Evolutionary conservation across 2,113 vertebrate species (phyloP).

Genomic region (Psilopogon haemacephalus): DNA sequence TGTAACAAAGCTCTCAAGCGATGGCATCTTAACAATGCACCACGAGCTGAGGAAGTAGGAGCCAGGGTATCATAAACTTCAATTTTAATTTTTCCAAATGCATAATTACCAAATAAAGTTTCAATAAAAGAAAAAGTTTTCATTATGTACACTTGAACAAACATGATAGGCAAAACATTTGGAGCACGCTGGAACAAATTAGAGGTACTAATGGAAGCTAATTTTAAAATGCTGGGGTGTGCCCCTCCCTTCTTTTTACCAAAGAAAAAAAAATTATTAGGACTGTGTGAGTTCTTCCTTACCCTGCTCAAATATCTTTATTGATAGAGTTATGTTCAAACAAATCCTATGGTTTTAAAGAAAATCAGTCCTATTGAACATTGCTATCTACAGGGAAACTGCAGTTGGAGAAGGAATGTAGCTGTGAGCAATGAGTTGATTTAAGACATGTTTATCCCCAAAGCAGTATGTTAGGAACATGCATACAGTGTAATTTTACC

Average conservation of each 20-base stretch:
- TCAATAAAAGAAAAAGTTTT: not conserved
- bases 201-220: not conserved
- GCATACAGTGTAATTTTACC: constrained; percentile 81
- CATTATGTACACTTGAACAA: not conserved
- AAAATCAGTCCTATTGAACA: constrained; percentile 54
- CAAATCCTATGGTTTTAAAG: constrained; percentile 25
- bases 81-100: constrained; percentile 22
- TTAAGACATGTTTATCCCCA: constrained; percentile 86
- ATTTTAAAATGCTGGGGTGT: not conserved
- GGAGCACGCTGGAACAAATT: not conserved
- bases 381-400: constrained; percentile 66
- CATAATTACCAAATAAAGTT: constrained; percentile 7
- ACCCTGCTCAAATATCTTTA: not conserved
- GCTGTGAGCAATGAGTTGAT: constrained; percentile 79
- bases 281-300: not conserved
- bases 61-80: not conserved
- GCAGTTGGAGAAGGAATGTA: constrained; percentile 70
- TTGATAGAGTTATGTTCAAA: constrained; percentile 13
- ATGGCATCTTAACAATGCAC: not conserved
- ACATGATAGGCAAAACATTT: not conserved
- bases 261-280: not conserved
- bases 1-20: not conserved
- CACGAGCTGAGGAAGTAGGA: not conserved
- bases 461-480: constrained; percentile 81
- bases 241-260: not conserved